Evolutionary conservation across 2,888 invertebrate species (phyloP).

Genomic region (Eilema caniola): DNA sequence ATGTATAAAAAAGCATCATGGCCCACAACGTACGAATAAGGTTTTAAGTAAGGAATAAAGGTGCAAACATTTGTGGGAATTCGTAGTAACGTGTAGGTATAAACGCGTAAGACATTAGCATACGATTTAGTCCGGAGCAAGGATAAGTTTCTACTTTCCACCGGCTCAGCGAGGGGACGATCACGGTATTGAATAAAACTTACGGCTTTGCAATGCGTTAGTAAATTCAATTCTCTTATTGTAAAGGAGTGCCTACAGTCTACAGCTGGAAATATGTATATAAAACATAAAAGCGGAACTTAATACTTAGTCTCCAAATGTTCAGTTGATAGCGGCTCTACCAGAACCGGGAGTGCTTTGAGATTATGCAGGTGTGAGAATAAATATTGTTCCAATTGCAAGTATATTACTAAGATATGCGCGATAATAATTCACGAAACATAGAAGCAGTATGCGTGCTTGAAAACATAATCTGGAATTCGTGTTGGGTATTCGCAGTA

Average conservation of each 20-base stretch:
- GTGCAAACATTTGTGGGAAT: not conserved
- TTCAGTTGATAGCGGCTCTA: no score
- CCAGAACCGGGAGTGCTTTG: no score
- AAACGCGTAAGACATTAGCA: constrained; percentile 19
- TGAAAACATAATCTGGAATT: constrained; percentile 36
- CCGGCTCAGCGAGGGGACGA: constrained; percentile 32
- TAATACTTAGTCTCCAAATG: no score
- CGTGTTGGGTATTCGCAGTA: constrained; percentile 54
- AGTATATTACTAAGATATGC: not conserved
- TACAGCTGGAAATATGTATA: constrained; percentile 12
- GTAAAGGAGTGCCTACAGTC: constrained; percentile 22
- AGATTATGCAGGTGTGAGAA: not conserved
- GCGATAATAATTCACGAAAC: constrained; percentile 22
- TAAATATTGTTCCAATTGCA: not conserved
- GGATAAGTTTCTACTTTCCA: constrained; percentile 25
- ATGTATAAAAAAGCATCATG: not conserved
- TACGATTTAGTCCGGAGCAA: constrained; percentile 14
- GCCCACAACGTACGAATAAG: not conserved
- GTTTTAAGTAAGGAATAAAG: not conserved
- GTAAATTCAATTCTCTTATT: constrained; percentile 35
- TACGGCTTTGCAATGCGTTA: constrained; percentile 42
- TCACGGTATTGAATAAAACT: constrained; percentile 56
- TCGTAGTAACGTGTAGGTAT: constrained; percentile 6
- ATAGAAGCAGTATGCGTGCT: constrained; percentile 36
- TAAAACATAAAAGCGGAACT: no score